Conservation (phyloP, 35 echinoderm and acorn worm species). For the Strongylocentrotus purpuratus region DNA sequence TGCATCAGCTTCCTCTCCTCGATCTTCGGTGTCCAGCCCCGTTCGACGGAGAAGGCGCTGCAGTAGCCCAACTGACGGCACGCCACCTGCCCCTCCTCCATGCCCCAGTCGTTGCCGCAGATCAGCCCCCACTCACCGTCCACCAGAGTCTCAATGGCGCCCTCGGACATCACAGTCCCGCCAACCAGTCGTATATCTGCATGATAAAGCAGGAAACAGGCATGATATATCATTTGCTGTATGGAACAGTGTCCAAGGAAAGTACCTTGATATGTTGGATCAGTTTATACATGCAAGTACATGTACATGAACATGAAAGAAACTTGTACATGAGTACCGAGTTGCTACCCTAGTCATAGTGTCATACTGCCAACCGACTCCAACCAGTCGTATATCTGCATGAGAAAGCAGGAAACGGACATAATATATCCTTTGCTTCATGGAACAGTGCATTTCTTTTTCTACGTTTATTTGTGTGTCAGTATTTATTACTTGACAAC, state of each 20-base stretch:
- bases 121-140: constrained; percentile 79
- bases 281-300: too few species aligned
- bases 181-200: constrained; percentile 82
- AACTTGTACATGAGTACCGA: too few species aligned
- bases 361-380: too few species aligned
- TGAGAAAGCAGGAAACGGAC: neutral
- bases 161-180: constrained; percentile 48
- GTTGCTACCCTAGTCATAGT: too few species aligned
- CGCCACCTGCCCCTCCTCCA: constrained; percentile 66
- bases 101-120: constrained; percentile 74
- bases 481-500: too few species aligned
- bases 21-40: constrained; percentile 53
- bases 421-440: neutral
- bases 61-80: constrained; percentile 87
- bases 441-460: too few species aligned
- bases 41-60: neutral
- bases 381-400: constrained; percentile 78
- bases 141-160: constrained; percentile 67
- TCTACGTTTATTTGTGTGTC: too few species aligned
- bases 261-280: too few species aligned
- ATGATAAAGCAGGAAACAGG: neutral
- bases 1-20: constrained; percentile 51
- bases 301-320: too few species aligned
- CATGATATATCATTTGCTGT: neutral
- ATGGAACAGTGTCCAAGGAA: too few species aligned